Evolutionary conservation across 2,797 vertebrate genomes (phyloP), one percentile per base, ranked within the genome.

Genomic region (Dermochelys coriacea): DNA sequence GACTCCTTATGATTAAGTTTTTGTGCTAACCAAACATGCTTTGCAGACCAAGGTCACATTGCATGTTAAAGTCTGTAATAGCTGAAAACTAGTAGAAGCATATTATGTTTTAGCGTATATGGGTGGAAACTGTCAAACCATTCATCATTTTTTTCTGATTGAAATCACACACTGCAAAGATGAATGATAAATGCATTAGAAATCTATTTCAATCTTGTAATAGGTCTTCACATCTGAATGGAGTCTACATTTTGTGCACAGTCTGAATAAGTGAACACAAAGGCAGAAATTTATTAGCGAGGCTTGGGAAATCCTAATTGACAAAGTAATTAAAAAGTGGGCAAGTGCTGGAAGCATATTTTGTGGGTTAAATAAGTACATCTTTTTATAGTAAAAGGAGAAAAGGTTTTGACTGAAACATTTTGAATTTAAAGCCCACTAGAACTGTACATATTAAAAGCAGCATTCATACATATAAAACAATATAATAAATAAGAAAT

Each of bases 1-100:
- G 98, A 98, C 98, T 98, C 98, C 98, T 98, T 98, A 98, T 98
- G 98, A 99, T 99, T 98, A 98, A 98, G 98, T 98, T 99, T 99
- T 98, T 98, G 97, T 98, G 98, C 98, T 97, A 98, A 98, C 97
- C 97, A 98, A 98, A 98, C 97, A 98, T 97, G 97, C 97, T 98
- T 98, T 98, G 97, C 97, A 98, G 97, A 98, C 98, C 98, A 99
- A 99, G 98, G 98, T 99, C 98, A 98, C 97, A 97, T 95, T 98
- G 97, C 95, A 98, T 98, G 97, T 97, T 98, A 98, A 97, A 96
- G 97, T 97, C 96, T 91, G 91, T 98, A 98, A 98, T 96, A 96
- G 97, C 95, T 94, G 84, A 85, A 96, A 97, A 95, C 93, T 88
- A 91, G 96, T 91, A 89, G 93, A 80, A 97, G 89, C 85, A 86